These are phyloP conservation scores for Brachyalestes nurse DNA, from an alignment of 2,797 vertebrate species.

Conservation along the genomic window DNA sequence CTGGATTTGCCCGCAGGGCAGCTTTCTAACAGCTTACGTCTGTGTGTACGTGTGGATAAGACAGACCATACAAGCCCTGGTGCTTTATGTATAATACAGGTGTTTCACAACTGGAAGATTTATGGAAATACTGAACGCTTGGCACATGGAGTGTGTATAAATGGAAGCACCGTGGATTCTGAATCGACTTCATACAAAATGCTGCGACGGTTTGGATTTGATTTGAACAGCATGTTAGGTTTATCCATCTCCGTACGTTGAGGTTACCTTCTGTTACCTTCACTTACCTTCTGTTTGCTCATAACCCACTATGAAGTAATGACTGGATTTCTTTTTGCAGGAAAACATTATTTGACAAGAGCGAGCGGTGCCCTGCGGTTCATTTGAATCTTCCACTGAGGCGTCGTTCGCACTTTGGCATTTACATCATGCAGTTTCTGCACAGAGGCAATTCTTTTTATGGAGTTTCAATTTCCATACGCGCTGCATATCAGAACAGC, in stretches of 20 bases:
- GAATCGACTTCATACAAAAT: neutral
- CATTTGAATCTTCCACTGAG: slow-evolving; percentile 12
- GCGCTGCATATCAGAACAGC: slow-evolving; percentile 35
- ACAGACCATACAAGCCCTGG: slow-evolving; percentile 55
- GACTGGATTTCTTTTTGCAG: slow-evolving; percentile 8
- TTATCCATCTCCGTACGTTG: neutral
- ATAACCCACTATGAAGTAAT: slow-evolving; percentile 7
- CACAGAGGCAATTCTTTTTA: slow-evolving; percentile 36
- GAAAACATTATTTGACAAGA: slow-evolving; percentile 47
- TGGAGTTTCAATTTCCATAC: slow-evolving; percentile 41
- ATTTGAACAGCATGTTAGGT: neutral
- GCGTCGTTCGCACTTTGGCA: slow-evolving; percentile 36
- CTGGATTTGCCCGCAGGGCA: slow-evolving; percentile 68
- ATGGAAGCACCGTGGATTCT: slow-evolving; percentile 27
- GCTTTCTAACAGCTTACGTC: slow-evolving; percentile 58
- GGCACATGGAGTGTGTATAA: slow-evolving; percentile 45
- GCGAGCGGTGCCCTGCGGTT: slow-evolving; percentile 15
- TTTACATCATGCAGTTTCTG: slow-evolving; percentile 47
- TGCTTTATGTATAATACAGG: slow-evolving; percentile 19
- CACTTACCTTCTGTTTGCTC: slow-evolving; percentile 17
- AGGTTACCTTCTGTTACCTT: slow-evolving; percentile 2
- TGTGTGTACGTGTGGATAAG: slow-evolving; percentile 53
- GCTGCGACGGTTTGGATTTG: neutral
- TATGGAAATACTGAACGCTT: slow-evolving; percentile 62
- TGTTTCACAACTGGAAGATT: slow-evolving; percentile 56